A percentile compares a stretch with the other conserved stretches of the same genome.
These are phyloP conservation scores for Pseudochirops corinnae DNA, from an alignment of 2,797 vertebrate species.

Conservation along the genomic window DNA sequence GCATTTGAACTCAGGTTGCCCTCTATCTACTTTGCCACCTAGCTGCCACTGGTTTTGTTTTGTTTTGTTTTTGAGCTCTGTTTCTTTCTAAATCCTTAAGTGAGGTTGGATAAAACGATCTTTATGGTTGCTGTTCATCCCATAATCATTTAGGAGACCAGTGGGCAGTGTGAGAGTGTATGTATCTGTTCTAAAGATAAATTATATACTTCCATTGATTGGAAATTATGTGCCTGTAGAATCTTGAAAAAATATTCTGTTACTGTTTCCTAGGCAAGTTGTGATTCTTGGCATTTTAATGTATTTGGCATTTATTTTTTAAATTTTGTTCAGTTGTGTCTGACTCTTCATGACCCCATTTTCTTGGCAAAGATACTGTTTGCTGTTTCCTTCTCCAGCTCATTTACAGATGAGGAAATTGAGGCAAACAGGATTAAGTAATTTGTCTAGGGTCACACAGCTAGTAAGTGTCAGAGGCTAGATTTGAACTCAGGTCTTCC, in stretches of 20 bases:
- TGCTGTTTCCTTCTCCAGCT: background rate
- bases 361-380: background rate
- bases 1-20: background rate
- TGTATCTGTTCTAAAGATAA: slow-evolving; percentile 39
- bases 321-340: background rate
- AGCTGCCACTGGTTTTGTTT: background rate
- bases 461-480: background rate
- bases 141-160: slow-evolving; percentile 41
- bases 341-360: background rate
- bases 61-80: background rate
- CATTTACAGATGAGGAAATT: background rate
- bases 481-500: background rate
- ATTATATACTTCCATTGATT: slow-evolving; percentile 7
- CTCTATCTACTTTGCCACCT: no score
- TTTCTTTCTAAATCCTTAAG: slow-evolving; percentile 44
- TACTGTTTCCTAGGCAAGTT: slow-evolving; percentile 63
- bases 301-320: slow-evolving; percentile 47
- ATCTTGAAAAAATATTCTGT: slow-evolving; percentile 51
- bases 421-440: background rate
- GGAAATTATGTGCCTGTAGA: slow-evolving; percentile 43
- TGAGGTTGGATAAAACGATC: background rate
- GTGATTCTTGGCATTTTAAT: slow-evolving; percentile 43
- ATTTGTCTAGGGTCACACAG: background rate
- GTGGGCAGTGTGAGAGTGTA: slow-evolving; percentile 23
- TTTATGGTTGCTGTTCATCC: slow-evolving; percentile 15